These are phyloP conservation scores for Coronaproctus castanopsis DNA, from an alignment of 2,888 invertebrate species.

Conservation along the genomic window DNA sequence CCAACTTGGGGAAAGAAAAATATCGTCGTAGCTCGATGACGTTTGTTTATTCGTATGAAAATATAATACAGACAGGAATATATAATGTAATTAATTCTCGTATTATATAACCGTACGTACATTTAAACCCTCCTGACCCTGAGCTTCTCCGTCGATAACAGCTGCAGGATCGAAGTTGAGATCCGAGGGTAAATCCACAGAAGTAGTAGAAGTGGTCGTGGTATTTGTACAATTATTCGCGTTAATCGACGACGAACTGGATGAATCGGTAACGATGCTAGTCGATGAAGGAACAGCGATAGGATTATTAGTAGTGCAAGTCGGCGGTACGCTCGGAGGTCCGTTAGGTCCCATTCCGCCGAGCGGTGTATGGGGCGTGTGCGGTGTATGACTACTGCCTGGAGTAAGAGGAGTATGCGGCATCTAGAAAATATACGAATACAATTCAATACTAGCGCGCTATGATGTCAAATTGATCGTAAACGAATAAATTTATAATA, in stretches of 20 bases:
- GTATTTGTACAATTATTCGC: constrained; percentile 27
- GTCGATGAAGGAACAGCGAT: constrained; percentile 26
- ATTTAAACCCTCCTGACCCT: constrained; percentile 66
- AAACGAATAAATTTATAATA: too few relatives aligned
- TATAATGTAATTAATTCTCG: too few relatives aligned
- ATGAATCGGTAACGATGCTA: constrained; percentile 17
- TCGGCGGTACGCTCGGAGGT: constrained; percentile 58
- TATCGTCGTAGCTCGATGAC: too few relatives aligned
- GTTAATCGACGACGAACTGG: constrained; percentile 24
- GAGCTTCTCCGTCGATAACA: constrained; percentile 78
- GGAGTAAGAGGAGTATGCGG: constrained; percentile 67
- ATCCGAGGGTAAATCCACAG: constrained; percentile 66
- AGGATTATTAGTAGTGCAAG: constrained; percentile 17
- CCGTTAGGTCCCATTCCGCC: constrained; percentile 41
- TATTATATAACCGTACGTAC: too few relatives aligned
- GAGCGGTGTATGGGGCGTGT: constrained; percentile 43
- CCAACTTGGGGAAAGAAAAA: too few relatives aligned
- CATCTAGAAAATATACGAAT: constrained; percentile 36
- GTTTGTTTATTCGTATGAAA: too few relatives aligned
- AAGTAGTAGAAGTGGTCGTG: constrained; percentile 30
- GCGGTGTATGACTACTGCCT: constrained; percentile 56
- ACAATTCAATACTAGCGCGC: constrained; percentile 27
- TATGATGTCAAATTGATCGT: too few relatives aligned
- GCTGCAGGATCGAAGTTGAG: constrained; percentile 84
- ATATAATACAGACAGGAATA: too few relatives aligned